Evolutionary conservation across 2,113 vertebrate genomes (phyloP).

Genomic region (Actenoides hombroni): DNA sequence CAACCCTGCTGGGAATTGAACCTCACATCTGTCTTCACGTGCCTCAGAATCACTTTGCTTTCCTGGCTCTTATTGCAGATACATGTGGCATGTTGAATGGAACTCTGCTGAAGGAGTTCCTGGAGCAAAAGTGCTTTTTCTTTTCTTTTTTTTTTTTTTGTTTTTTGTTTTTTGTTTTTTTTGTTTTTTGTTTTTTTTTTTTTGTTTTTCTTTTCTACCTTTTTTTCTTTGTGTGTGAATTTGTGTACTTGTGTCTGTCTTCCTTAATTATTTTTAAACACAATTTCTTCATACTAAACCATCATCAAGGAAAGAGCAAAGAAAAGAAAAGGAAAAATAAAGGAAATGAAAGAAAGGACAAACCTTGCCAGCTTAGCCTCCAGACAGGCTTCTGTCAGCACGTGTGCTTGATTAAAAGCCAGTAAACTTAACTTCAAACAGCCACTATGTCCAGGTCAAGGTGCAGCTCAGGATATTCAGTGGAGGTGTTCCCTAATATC

Average conservation of each 20-base stretch:
- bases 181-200: not conserved
- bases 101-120: not conserved
- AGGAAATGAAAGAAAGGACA: not conserved
- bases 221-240: not conserved
- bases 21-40: constrained; percentile 50
- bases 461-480: not conserved
- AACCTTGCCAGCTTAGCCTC: not conserved
- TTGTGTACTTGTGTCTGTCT: not conserved
- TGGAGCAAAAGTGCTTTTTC: not conserved
- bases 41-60: constrained; percentile 17
- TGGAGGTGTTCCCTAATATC: not conserved
- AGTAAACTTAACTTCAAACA: not conserved
- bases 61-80: constrained; percentile 16
- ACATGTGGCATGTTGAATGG: constrained; percentile 16
- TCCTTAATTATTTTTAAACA: not conserved
- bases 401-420: not conserved
- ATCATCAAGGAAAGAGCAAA: not conserved
- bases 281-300: not conserved
- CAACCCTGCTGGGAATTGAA: constrained; percentile 37
- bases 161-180: not conserved
- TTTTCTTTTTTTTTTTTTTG: not conserved
- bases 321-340: not conserved
- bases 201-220: not conserved
- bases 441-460: not conserved
- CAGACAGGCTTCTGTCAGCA: not conserved